Percentiles rank a stretch among this genome's conserved stretches.
phyloP scores from a whole-genome alignment of 2,888 invertebrate genomes.

The Julus scandinavius region DNA sequence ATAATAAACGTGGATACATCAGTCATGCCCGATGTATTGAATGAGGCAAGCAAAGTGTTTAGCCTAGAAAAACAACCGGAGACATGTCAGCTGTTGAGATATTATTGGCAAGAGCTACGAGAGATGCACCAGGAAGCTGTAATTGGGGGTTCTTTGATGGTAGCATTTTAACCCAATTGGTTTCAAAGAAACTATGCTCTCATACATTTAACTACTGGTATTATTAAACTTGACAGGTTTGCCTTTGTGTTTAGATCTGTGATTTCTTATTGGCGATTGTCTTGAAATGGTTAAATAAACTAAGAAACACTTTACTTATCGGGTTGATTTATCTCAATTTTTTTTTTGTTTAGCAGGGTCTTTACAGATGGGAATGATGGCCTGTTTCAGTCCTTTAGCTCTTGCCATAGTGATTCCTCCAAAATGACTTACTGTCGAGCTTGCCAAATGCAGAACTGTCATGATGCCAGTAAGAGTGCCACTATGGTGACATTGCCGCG shows the following conservation, averaged over 20 bases:
- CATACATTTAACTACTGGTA: too few relatives aligned
- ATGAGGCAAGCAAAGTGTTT: constrained; percentile 11
- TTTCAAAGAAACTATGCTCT: too few relatives aligned
- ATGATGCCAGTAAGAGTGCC: constrained; percentile 49
- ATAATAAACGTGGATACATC: constrained; percentile 44
- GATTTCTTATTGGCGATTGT: too few relatives aligned
- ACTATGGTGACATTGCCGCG: constrained; percentile 53
- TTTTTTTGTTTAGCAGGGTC: too few relatives aligned
- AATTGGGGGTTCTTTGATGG: too few relatives aligned
- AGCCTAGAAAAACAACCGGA: constrained; percentile 19
- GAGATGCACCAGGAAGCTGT: neutral
- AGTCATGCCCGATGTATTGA: constrained; percentile 42
- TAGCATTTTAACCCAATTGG: too few relatives aligned
- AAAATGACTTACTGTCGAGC: constrained; percentile 48
- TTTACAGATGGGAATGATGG: neutral
- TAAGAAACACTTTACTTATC: too few relatives aligned
- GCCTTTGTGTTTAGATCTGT: too few relatives aligned
- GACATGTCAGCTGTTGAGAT: neutral
- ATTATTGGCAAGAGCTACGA: neutral
- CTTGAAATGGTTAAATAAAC: too few relatives aligned
- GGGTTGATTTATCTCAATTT: too few relatives aligned
- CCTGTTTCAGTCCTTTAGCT: neutral
- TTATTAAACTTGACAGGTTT: too few relatives aligned
- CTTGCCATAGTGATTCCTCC: neutral
- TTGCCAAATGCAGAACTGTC: constrained; percentile 53